A percentile compares a stretch with the other conserved stretches of the same genome.
Conservation (phyloP, 2,113 vertebrate species). For the Etheostoma spectabile region DNA sequence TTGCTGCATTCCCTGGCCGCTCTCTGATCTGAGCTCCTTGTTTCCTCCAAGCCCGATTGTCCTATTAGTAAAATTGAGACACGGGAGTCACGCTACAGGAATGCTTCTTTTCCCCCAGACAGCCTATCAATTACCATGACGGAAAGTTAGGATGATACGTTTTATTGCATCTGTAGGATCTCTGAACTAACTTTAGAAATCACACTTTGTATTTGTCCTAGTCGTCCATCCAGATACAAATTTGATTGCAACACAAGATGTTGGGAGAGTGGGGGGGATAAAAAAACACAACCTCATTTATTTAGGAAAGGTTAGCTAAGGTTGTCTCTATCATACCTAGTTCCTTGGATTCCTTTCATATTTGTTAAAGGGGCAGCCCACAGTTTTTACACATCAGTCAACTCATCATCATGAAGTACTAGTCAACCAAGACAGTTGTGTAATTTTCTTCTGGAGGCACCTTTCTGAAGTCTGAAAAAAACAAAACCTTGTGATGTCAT, state of each 20-base stretch:
- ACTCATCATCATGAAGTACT: no score
- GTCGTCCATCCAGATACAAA: constrained; percentile 29
- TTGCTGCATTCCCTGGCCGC: constrained; percentile 19
- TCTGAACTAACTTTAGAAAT: constrained; percentile 58
- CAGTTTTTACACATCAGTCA: not conserved
- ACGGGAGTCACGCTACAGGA: constrained; percentile 65
- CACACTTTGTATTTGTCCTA: constrained; percentile 39
- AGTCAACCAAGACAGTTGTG: not conserved
- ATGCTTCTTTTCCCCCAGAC: constrained; percentile 68
- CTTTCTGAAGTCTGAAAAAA: not conserved
- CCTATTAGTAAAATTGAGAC: constrained; percentile 72
- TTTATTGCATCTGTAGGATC: constrained; percentile 61
- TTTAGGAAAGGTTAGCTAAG: not conserved
- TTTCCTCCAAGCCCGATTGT: constrained; percentile 47
- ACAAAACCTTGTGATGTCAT: not conserved
- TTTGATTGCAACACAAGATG: not conserved
- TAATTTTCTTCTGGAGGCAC: not conserved
- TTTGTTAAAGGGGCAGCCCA: not conserved
- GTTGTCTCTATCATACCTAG: not conserved
- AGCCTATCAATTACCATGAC: constrained; percentile 69
- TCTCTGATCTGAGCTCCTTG: constrained; percentile 10
- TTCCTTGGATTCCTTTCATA: not conserved
- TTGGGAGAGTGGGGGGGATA: not conserved
- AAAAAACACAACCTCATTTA: not conserved
- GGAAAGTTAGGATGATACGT: constrained; percentile 66